Evolutionary conservation across 2,113 vertebrate genomes (phyloP).

Genomic region (Pterocles orientalis): DNA sequence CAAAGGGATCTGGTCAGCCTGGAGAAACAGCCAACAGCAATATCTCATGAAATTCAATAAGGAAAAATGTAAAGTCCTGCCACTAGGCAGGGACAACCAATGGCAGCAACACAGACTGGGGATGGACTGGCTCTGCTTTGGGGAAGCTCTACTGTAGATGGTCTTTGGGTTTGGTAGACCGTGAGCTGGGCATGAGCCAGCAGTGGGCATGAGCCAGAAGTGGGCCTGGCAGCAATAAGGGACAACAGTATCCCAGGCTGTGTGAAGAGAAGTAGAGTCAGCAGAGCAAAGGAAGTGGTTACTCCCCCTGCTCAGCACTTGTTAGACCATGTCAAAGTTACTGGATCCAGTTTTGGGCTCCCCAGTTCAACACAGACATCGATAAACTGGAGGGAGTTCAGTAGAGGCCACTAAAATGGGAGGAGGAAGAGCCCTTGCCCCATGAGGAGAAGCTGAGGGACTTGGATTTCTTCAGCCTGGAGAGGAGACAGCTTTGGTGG

Average conservation of each 20-base stretch:
- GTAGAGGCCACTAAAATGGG: background rate
- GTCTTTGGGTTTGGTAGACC: background rate
- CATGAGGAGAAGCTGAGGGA: background rate
- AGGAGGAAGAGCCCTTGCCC: background rate
- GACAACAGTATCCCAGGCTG: background rate
- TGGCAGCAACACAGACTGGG: background rate
- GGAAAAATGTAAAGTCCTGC: background rate
- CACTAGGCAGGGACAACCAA: background rate
- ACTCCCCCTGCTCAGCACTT: background rate
- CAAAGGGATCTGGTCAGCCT: background rate
- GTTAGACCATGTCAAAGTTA: background rate
- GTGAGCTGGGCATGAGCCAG: background rate
- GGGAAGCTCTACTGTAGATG: background rate
- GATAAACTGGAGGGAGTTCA: background rate
- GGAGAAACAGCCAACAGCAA: background rate
- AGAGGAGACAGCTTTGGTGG: background rate
- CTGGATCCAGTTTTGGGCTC: background rate
- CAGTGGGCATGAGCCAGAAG: background rate
- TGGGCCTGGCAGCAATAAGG: background rate
- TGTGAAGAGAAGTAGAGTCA: background rate
- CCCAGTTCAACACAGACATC: background rate
- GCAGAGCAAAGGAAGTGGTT: background rate
- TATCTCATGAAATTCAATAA: background rate
- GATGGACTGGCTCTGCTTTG: background rate
- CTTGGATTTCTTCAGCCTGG: background rate